Conservation (phyloP, 64 coral and sea anemone species). For the Montipora sp. region DNA sequence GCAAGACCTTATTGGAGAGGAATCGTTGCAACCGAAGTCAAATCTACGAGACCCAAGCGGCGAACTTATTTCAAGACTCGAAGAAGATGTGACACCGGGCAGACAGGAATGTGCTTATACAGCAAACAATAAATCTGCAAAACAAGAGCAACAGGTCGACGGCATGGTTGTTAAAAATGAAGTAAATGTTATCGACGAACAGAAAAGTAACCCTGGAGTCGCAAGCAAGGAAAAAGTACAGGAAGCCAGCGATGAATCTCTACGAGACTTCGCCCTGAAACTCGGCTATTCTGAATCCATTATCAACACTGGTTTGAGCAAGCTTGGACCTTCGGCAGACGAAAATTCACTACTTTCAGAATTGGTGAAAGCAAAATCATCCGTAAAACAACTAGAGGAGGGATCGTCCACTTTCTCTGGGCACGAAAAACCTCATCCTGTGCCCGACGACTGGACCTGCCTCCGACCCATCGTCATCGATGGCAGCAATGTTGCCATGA, state of each 20-base stretch:
- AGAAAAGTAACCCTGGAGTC: background rate
- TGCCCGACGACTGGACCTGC: conserved; percentile 48
- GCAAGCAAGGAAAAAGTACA: background rate
- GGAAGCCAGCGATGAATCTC: conserved; percentile 17
- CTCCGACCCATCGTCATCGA: conserved; percentile 87
- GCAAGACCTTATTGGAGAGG: background rate
- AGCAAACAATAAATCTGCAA: background rate
- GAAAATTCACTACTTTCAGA: conserved; percentile 80
- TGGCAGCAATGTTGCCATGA: conserved; percentile 97
- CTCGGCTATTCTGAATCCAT: conserved; percentile 70
- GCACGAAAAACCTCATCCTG: conserved; percentile 16
- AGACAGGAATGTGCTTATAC: conserved; percentile 31
- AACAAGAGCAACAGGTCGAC: no score
- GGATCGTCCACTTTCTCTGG: conserved; percentile 56
- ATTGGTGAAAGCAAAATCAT: conserved; percentile 82
- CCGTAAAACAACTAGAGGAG: conserved; percentile 84
- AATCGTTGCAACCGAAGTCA: background rate
- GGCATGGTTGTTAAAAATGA: background rate
- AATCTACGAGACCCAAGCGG: background rate
- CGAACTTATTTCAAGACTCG: background rate
- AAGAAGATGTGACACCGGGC: background rate
- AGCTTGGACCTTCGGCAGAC: conserved; percentile 82
- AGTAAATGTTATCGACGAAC: background rate
- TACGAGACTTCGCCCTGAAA: conserved; percentile 82
- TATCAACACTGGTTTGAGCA: conserved; percentile 69